Evolutionary conservation across 2,113 vertebrate genomes (phyloP), one percentile per base, ranked within the genome.

Genomic region (Psephotus haematonotus): DNA sequence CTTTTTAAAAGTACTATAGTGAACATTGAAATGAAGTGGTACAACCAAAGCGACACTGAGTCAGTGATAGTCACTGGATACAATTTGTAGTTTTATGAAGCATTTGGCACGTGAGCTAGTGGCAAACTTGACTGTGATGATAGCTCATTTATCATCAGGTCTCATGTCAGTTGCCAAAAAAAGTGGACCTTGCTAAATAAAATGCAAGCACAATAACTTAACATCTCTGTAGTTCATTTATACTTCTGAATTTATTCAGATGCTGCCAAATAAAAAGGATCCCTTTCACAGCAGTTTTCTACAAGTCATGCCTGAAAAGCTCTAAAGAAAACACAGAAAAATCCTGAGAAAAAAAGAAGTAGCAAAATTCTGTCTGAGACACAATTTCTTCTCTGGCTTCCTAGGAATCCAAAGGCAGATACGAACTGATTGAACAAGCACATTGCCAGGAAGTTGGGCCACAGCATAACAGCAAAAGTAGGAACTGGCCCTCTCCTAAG

Each of bases 71-170:
- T 88, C 91, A 96, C 50, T 70, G 65, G 67, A 44, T 60, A 81
- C 69, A 84, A 82, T 80, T 70, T 75, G 69, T 41, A 78, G 31
- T 90, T 95, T 67, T 74, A 78, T 79, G 79, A 97, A 95, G 68
- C 82, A 92, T 90, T 93, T 98, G 95, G 82, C 95, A 91, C 92
- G 46, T 91, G 97, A 97, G 92, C 81, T 86, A 60, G 95, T 93
- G 52, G 93, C 11, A 65, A 95, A 85, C 24, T 24, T 93, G 65
- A 33, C 70, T 69, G 17, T 88, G 92, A 93, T 85, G n/a, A 88
- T 57, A 76, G 33, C 44, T 97, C 95, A 95, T 69, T 67, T 88
- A 92, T 96, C 83, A 96, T 95, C 78, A 94, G 62, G 67, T 27
- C n/a, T 84, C 87, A 71, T 1, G 47, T 94, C 85, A 97, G 78